phyloP scores from a whole-genome alignment of 2,888 invertebrate species.

The Smittia aterrima region DNA sequence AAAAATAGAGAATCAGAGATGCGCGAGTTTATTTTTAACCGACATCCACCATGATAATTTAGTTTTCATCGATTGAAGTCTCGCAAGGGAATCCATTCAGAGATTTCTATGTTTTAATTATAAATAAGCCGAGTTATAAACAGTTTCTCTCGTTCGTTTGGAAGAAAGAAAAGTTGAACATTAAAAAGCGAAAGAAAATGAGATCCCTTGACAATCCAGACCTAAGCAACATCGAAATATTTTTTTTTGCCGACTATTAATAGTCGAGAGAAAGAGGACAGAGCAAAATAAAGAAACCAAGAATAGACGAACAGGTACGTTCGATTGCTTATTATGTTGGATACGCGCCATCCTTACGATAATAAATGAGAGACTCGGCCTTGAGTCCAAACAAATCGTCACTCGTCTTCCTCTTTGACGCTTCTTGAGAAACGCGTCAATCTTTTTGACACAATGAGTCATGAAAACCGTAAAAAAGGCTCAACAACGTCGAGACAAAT shows the following conservation, averaged over 20 bases:
- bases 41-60: conserved; percentile 21
- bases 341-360: conserved; percentile 20
- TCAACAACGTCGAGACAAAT: not conserved
- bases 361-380: conserved; percentile 12
- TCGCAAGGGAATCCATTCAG: not conserved
- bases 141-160: not conserved
- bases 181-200: not conserved
- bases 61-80: conserved; percentile 34
- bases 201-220: not conserved
- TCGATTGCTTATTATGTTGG: conserved; percentile 1
- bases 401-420: not conserved
- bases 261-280: not conserved
- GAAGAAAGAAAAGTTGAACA: not conserved
- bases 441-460: not conserved
- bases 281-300: not conserved
- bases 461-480: conserved; percentile 1
- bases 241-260: not conserved
- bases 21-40: conserved; percentile 14
- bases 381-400: not conserved
- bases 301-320: conserved; percentile 33
- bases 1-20: not conserved
- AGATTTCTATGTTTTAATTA: conserved; percentile 37
- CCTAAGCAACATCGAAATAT: not conserved
- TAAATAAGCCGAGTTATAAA: too few relatives aligned
- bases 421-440: not conserved